Base-by-base conservation (phyloP, 2,888 invertebrate genomes). In the Listrodromus nycthemerus region DNA sequence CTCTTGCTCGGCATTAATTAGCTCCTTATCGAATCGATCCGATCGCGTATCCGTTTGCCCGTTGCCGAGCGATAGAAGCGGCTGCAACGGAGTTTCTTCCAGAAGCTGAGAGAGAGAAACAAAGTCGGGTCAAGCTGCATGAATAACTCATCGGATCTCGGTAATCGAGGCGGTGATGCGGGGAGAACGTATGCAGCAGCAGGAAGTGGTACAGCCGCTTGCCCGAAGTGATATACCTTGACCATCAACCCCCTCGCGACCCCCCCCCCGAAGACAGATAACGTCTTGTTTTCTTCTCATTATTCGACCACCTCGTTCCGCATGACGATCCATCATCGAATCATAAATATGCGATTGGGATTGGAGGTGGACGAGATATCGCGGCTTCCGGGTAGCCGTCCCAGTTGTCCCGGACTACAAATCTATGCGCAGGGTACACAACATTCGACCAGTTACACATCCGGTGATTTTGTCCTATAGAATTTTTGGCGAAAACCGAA, bases 131-230 rank as follows among this genome's bases (percentile, higher is more conserved):
- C 48, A 70, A 63, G 33, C 33, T 10, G 63, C 63, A 78, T 70
- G 70, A 78, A 78, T 78, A 78, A 78, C 70, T 78, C 78, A 70
- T 58, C 55, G 66, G 66, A 33, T 66, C 21, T 13, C 45, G 10
- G 55, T 55, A 27, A 21, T 19, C 30, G 24, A 58, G 33, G 19
- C 48, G 48, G 30, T 33, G 58, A 41, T n/a, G 24, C 3, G 58
- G 33, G 37, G 52, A 21, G 19, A 13, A 45, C 58, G 37, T 33
- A 45, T 52, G 52, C 55, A 63, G 13, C 10, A 81, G 70, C 65
- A 30, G 65, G 69, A 81, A 81, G 70, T 33, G n/a, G 27, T 33
- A 55, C 8, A 21, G 30, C 55, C 10, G 70, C 48, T 55, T 37
- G 37, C 13, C 33, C 37, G 55, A 37, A 33, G 33, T 21, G 21